Evolutionary conservation across 2,113 vertebrate species (phyloP).

Genomic region (Orycteropus afer): DNA sequence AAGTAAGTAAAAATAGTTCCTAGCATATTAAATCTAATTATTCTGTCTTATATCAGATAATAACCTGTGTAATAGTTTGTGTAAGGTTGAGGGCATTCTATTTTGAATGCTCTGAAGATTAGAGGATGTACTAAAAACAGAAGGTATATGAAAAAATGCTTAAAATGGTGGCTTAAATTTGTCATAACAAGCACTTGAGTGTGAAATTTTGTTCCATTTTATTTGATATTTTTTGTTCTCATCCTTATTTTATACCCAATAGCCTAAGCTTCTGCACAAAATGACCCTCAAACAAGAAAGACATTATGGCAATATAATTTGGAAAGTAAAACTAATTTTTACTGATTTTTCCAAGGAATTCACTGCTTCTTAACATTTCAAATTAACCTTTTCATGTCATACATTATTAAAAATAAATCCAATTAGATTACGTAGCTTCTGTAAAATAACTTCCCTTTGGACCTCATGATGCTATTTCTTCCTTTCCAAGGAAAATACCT

Average conservation of each 20-base stretch:
- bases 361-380: conserved; percentile 45
- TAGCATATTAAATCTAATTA: neutral
- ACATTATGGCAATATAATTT: neutral
- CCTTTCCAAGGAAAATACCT: neutral
- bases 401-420: conserved; percentile 45
- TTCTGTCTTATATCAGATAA: neutral
- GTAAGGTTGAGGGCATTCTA: neutral
- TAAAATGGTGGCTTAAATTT: neutral
- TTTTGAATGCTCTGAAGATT: conserved; percentile 3
- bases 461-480: neutral
- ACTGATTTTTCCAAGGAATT: conserved; percentile 36
- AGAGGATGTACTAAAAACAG: neutral
- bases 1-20: neutral
- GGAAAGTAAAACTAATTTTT: conserved; percentile 45
- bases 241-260: neutral
- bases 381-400: conserved; percentile 45
- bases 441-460: conserved; percentile 9
- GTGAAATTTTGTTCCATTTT: conserved; percentile 4
- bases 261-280: neutral
- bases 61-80: neutral
- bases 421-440: neutral
- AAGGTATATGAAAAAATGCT: neutral
- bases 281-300: conserved; percentile 3
- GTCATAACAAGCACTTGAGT: neutral
- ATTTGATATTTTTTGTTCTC: neutral